Evolutionary conservation across 2,113 vertebrate genomes (phyloP).

Genomic region (Pitta sordida): DNA sequence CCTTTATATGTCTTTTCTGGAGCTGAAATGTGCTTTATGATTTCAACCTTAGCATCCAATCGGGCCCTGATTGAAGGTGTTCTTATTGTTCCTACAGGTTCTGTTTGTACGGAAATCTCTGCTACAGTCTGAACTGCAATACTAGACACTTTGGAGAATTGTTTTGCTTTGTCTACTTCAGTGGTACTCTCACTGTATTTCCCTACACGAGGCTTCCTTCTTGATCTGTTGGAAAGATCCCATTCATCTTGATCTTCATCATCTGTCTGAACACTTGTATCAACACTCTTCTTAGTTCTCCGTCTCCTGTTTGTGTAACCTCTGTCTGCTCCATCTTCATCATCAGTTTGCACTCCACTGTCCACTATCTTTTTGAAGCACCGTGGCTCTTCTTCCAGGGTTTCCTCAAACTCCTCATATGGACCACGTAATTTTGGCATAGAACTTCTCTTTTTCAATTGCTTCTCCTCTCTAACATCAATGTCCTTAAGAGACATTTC

Average conservation of each 20-base stretch:
- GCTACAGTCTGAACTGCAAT: constrained; percentile 96
- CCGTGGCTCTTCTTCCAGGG: constrained; percentile 67
- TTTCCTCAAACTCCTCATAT: constrained; percentile 77
- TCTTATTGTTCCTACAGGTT: constrained; percentile 89
- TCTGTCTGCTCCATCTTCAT: constrained; percentile 90
- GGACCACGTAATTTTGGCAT: constrained; percentile 75
- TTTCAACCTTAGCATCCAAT: constrained; percentile 92
- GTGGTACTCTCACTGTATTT: constrained; percentile 78
- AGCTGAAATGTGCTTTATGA: constrained; percentile 93
- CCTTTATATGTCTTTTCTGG: constrained; percentile 91
- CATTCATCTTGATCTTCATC: constrained; percentile 98
- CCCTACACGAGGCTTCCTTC: constrained; percentile 82
- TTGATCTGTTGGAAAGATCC: constrained; percentile 86
- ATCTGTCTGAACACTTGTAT: constrained; percentile 92
- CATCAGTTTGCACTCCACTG: constrained; percentile 95
- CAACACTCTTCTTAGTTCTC: constrained; percentile 85
- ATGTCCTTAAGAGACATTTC: constrained; percentile 82
- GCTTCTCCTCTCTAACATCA: constrained; percentile 79
- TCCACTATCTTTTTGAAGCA: constrained; percentile 86
- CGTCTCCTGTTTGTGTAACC: constrained; percentile 82
- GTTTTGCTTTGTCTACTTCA: constrained; percentile 79
- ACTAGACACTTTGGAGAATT: constrained; percentile 88
- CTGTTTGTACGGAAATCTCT: constrained; percentile 97
- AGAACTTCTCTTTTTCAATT: constrained; percentile 77
- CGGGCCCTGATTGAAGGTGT: constrained; percentile 84